Evolutionary conservation across 2,888 invertebrate genomes (phyloP).

Genomic region (Drosophila multiciliata): DNA sequence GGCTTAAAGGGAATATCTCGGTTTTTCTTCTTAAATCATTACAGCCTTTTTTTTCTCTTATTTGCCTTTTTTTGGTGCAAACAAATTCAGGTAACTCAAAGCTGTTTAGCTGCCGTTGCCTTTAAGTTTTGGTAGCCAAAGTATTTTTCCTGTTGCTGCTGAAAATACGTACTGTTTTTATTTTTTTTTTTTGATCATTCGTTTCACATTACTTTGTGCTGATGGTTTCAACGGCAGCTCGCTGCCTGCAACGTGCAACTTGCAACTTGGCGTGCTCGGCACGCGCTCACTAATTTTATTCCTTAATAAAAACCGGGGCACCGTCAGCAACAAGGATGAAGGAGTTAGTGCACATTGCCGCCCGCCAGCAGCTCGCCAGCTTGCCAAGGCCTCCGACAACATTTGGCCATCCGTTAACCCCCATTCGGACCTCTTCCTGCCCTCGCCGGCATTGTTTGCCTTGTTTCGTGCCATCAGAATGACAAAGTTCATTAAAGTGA

Average conservation of each 20-base stretch:
- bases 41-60: neutral
- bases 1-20: neutral
- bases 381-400: slow-evolving; percentile 21
- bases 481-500: slow-evolving; percentile 80
- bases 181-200: slow-evolving; percentile 67
- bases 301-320: slow-evolving; percentile 73
- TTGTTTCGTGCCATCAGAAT: slow-evolving; percentile 63
- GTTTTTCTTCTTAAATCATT: neutral
- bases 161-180: slow-evolving; percentile 54
- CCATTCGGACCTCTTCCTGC: slow-evolving; percentile 15
- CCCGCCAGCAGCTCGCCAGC: neutral
- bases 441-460: slow-evolving; percentile 48
- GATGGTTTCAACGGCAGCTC: slow-evolving; percentile 25
- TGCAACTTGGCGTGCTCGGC: slow-evolving; percentile 71
- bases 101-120: slow-evolving; percentile 54
- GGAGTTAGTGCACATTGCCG: slow-evolving; percentile 40
- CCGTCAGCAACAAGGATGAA: slow-evolving; percentile 38
- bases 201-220: slow-evolving; percentile 64
- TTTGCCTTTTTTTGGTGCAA: slow-evolving; percentile 22
- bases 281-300: slow-evolving; percentile 78
- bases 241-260: slow-evolving; percentile 34
- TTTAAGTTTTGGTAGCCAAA: slow-evolving; percentile 32
- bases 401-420: neutral
- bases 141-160: slow-evolving; percentile 35
- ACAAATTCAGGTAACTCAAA: slow-evolving; percentile 29